These are phyloP conservation scores for Cotesia chilonis DNA, from an alignment of 1,140 invertebrate genomes.

Conservation along the genomic window DNA sequence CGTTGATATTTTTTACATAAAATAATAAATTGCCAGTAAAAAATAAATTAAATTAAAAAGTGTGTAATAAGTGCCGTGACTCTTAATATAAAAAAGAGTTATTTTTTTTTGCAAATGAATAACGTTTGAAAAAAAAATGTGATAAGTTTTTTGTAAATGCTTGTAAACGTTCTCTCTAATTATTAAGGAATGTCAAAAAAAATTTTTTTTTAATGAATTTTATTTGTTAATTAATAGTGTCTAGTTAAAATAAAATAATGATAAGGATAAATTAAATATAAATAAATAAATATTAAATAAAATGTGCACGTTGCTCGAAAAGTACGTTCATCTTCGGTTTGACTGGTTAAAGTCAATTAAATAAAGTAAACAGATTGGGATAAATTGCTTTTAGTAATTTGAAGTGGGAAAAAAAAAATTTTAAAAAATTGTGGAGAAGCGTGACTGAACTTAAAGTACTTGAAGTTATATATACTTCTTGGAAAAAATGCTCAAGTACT, in stretches of 20 bases:
- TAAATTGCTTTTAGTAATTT: neutral
- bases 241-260: neutral
- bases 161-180: slow-evolving; percentile 65
- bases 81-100: slow-evolving; percentile 24
- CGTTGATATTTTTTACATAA: neutral
- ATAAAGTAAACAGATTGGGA: neutral
- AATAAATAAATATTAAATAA: slow-evolving; percentile 39
- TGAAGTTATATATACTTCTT: neutral
- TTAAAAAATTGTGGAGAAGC: neutral
- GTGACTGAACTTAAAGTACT: slow-evolving; percentile 19
- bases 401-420: neutral
- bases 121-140: slow-evolving; percentile 55
- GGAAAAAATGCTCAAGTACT: slow-evolving; percentile 9
- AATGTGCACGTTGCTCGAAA: slow-evolving; percentile 53
- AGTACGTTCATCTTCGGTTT: slow-evolving; percentile 41
- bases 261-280: too few species aligned
- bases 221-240: slow-evolving; percentile 7
- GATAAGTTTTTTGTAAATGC: slow-evolving; percentile 68
- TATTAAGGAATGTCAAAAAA: slow-evolving; percentile 52
- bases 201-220: neutral
- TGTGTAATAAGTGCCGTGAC: slow-evolving; percentile 32
- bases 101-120: slow-evolving; percentile 32
- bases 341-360: slow-evolving; percentile 2
- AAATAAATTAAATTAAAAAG: slow-evolving; percentile 27
- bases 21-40: neutral